Evolutionary conservation across 2,888 invertebrate species (phyloP).

Genomic region (Thelaira solivaga): DNA sequence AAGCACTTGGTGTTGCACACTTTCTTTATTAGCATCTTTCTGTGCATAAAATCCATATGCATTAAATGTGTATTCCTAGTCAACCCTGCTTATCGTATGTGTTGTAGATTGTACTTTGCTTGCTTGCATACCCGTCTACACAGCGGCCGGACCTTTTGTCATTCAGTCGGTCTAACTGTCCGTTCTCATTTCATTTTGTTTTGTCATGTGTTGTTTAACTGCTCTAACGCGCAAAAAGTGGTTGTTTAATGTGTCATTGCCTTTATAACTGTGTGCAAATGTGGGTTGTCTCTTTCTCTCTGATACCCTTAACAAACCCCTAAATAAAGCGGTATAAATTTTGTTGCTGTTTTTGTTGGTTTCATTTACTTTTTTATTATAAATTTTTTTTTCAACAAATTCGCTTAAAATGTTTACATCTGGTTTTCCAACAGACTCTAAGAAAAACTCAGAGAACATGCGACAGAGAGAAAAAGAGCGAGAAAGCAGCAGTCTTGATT

Average conservation of each 20-base stretch:
- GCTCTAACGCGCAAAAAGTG: conserved; percentile 59
- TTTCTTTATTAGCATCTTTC: conserved; percentile 42
- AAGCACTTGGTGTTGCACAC: neutral
- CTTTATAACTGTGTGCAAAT: conserved; percentile 17
- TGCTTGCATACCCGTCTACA: neutral
- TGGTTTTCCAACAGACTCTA: conserved; percentile 30
- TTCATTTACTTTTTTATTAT: neutral
- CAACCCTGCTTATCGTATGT: conserved; percentile 7
- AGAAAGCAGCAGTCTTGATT: neutral
- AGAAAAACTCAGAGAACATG: neutral
- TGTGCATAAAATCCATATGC: too few species aligned
- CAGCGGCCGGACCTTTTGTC: neutral
- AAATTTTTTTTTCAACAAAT: conserved; percentile 24
- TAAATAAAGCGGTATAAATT: conserved; percentile 58
- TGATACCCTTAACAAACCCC: conserved; percentile 51
- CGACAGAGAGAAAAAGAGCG: neutral
- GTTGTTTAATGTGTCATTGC: conserved; percentile 59
- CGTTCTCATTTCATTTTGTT: neutral
- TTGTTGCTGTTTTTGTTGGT: conserved; percentile 36
- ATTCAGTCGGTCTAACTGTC: neutral
- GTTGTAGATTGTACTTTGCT: neutral
- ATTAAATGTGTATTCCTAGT: conserved; percentile 22
- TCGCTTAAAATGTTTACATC: conserved; percentile 57
- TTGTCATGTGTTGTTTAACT: conserved; percentile 31
- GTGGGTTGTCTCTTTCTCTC: conserved; percentile 46